Percentiles rank a stretch among this genome's conserved stretches.
Conservation (phyloP, 2,113 vertebrate species). For the Alosa alosa region DNA sequence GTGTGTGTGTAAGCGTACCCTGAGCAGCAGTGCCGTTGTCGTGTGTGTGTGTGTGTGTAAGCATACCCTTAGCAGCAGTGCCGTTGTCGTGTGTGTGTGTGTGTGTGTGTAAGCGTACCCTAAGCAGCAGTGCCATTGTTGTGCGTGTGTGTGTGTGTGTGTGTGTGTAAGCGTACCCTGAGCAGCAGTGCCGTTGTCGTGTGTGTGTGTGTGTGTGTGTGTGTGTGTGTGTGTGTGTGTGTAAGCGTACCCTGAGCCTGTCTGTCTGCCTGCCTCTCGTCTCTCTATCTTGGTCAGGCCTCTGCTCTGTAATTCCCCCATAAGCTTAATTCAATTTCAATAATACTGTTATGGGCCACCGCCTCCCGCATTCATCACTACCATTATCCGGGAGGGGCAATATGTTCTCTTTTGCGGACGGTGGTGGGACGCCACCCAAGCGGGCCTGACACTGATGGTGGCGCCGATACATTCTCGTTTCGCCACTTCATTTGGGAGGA, state of each 20-base stretch:
- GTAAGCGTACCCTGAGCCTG: background rate
- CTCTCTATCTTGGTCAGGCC: conserved; percentile 17
- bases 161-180: too few species aligned
- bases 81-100: too few species aligned
- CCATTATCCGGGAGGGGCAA: conserved; percentile 25
- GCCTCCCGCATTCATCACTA: conserved; percentile 23
- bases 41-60: too few species aligned
- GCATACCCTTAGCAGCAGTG: too few species aligned
- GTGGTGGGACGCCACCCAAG: background rate
- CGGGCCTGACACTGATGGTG: background rate
- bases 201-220: too few species aligned
- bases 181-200: too few species aligned
- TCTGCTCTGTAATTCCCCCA: background rate
- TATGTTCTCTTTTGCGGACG: conserved; percentile 17
- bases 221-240: too few species aligned
- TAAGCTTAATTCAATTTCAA: background rate
- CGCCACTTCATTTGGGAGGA: conserved; percentile 8
- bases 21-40: too few species aligned
- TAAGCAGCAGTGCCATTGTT: too few species aligned
- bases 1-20: too few species aligned
- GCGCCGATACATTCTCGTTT: background rate
- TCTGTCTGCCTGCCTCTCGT: conserved; percentile 21
- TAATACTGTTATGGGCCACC: background rate
- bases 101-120: too few species aligned
- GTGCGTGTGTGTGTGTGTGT: too few species aligned